Conservation (phyloP, 2,113 vertebrate genomes). For the Menura novaehollandiae region DNA sequence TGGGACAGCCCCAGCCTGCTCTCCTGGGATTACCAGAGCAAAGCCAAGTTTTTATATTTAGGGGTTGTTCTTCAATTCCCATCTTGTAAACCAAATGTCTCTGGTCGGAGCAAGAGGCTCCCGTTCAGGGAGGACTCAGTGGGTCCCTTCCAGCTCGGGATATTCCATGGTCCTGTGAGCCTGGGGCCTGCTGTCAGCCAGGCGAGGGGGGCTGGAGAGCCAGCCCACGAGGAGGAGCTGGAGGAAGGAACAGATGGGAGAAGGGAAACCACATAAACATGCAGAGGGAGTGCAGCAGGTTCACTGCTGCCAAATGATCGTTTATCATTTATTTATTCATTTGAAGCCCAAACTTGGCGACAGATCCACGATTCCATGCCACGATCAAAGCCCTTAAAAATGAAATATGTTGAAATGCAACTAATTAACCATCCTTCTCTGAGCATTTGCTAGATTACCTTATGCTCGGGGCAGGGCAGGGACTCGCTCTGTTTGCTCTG, state of each 20-base stretch:
- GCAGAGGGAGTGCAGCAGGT: background rate
- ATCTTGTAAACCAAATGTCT: rapidly evolving
- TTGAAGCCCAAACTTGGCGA: slow-evolving; percentile 25
- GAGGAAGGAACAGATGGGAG: slow-evolving; percentile 24
- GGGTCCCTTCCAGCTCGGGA: background rate
- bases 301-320: background rate
- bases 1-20: background rate
- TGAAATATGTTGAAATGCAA: background rate
- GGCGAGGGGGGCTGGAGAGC: background rate
- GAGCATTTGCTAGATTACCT: background rate
- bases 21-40: background rate
- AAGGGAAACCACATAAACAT: background rate
- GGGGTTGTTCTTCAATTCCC: background rate
- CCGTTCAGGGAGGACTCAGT: background rate
- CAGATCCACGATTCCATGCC: background rate
- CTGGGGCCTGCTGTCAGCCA: background rate
- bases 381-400: background rate
- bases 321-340: slow-evolving; percentile 42
- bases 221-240: background rate
- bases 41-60: background rate
- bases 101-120: rapidly evolving
- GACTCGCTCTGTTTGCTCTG: background rate
- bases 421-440: background rate
- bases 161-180: background rate
- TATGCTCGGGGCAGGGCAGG: background rate